Evolutionary conservation across 2,797 vertebrate genomes (phyloP), one percentile per base, ranked within the genome.

Genomic region (Typhlichthys eigenmanni): DNA sequence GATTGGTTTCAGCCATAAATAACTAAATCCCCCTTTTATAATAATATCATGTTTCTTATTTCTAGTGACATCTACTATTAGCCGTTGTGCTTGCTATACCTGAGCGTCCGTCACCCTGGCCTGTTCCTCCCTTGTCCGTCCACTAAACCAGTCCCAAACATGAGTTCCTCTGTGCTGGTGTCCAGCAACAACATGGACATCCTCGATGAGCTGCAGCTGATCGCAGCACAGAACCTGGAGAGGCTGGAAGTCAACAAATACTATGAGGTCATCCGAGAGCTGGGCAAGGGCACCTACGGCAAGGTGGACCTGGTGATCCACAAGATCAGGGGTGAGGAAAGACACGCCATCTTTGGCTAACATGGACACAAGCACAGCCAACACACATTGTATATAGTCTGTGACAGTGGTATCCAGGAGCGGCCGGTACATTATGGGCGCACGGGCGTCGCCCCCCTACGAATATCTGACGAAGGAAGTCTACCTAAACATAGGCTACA

Each of bases 281-380:
- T 95, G 64, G 94, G 94, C 58, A 94, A 94, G 63, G 94, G 94
- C 61, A 95, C 94, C 63, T 95, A 95, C 0, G 94, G 94, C 34
- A 94, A 94, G 66, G 94, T 95, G 84, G 93, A 95, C 81, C 90
- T 95, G 75, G 94, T 93, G 38, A 87, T 94, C 68, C 94, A 95
- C 81, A 94, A 93, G 80, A 91, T 92, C 72, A 82, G 91, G 93
- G 94, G 94, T 95, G 76, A 83, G 87, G 64, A n/a, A 11, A 24
- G 6, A 65, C 14, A 60, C 13, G 38, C 12, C 2, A 43, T n/a
- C 29, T 34, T 13, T 34, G 10, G 13, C 9, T 43, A 13, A 46
- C 16, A 58, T 48, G n/a, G 47, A 58, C 38, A 29, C 34, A 43
- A 32, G 24, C 32, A 50, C 8, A 3, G 14, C 19, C 50, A 62